phyloP scores from a whole-genome alignment of 2,888 invertebrate species.

The Andrena bucephala region DNA sequence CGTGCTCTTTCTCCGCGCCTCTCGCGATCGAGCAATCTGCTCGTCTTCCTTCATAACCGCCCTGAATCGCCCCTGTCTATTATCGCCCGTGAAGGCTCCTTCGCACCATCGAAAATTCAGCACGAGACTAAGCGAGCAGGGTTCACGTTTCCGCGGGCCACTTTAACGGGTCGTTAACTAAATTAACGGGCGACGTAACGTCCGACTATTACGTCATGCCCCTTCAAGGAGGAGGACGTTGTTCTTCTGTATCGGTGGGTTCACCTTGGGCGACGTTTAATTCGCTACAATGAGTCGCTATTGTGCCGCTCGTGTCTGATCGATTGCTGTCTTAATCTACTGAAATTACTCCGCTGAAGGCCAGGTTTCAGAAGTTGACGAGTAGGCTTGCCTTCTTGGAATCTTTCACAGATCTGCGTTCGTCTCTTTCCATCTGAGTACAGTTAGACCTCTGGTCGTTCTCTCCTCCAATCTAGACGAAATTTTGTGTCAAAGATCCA shows the following conservation, averaged over 20 bases:
- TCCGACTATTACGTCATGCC: slow-evolving; percentile 63
- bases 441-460: too few species aligned
- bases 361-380: too few species aligned
- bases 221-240: slow-evolving; percentile 24
- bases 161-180: slow-evolving; percentile 82
- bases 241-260: slow-evolving; percentile 12
- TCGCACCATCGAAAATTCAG: slow-evolving; percentile 37
- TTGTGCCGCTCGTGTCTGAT: not conserved
- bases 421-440: too few species aligned
- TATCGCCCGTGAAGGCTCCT: slow-evolving; percentile 45
- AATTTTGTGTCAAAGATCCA: too few species aligned
- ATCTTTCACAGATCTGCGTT: too few species aligned
- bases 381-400: too few species aligned
- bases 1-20: slow-evolving; percentile 3
- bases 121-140: slow-evolving; percentile 64
- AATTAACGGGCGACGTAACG: slow-evolving; percentile 81
- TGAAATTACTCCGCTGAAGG: slow-evolving; percentile 13
- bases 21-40: not conserved
- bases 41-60: slow-evolving; percentile 13
- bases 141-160: slow-evolving; percentile 75
- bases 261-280: slow-evolving; percentile 49
- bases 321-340: slow-evolving; percentile 16
- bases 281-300: slow-evolving; percentile 15
- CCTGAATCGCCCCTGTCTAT: slow-evolving; percentile 38
- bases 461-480: too few species aligned